Evolutionary conservation across 2,888 invertebrate genomes (phyloP).

Genomic region (Oxytorus armatus): DNA sequence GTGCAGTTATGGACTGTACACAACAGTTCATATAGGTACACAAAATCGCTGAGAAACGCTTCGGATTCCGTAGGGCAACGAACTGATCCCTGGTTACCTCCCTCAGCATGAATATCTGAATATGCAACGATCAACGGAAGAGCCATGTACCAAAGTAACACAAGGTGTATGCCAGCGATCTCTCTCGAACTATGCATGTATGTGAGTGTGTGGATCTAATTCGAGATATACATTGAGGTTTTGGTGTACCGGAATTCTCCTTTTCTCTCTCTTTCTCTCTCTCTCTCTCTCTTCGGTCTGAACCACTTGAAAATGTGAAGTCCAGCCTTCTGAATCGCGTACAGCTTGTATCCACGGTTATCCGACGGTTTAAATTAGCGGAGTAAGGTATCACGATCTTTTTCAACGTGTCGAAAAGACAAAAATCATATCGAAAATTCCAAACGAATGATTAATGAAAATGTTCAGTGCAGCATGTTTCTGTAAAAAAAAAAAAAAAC

Average conservation of each 20-base stretch:
- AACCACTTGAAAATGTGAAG: neutral
- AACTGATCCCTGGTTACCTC: constrained; percentile 50
- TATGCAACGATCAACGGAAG: constrained; percentile 63
- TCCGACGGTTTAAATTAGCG: neutral
- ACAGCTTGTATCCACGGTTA: neutral
- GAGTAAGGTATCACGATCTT: too few species aligned
- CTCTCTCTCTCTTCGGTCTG: neutral
- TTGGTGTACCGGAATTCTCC: constrained; percentile 21
- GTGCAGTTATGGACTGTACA: constrained; percentile 32
- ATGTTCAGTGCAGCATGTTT: too few species aligned
- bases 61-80: constrained; percentile 69
- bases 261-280: neutral
- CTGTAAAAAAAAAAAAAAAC: too few species aligned
- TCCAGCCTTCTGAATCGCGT: neutral
- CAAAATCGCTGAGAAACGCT: constrained; percentile 70
- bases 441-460: too few species aligned
- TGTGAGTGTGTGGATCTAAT: constrained; percentile 8
- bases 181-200: constrained; percentile 21
- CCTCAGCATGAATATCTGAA: constrained; percentile 66
- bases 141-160: constrained; percentile 43
- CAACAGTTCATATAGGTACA: constrained; percentile 57
- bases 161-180: constrained; percentile 45
- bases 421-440: too few species aligned
- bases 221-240: constrained; percentile 41
- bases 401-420: too few species aligned